Evolutionary conservation across 2,113 vertebrate genomes (phyloP), one percentile per base, ranked within the genome.

Genomic region (Misgurnus anguillicaudatus): DNA sequence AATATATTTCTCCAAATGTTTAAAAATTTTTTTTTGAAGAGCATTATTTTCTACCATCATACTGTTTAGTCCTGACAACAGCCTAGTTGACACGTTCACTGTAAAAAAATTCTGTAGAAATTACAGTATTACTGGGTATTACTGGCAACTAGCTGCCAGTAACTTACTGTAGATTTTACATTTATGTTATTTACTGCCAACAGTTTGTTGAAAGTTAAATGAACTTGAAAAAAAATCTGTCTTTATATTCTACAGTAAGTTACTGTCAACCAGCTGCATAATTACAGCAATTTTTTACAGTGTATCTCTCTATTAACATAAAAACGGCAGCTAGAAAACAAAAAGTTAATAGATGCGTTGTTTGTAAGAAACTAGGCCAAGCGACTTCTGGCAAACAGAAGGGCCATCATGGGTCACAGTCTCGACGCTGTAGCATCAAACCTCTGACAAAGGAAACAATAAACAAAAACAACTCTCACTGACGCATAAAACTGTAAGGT

Each of bases 351-450:
- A 86, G 81, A 82, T 79, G 67, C 91, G 84, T 90, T 93, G 88
- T 90, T 89, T 85, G 88, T 71, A 87, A 86, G 87, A 92, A 94
- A 91, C 87, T 92, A 92, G 93, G 91, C 90, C 92, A 93, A 90
- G 90, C 87, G 91, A 91, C 85, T 68, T 75, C 85, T 85, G 86
- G 88, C 89, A 90, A 92, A 90, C 89, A 90, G 87, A 84, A 86
- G 86, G 89, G 87, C 86, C 81, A 89, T 89, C 90, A 85, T 88
- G 88, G 90, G 90, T 92, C 88, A 91, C 84, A 73, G 88, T 72
- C 78, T 80, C 85, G 57, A 81, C 75, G 65, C 41, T 5, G 19
- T 16, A 31, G 47, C 63, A 19, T 60, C 82, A 80, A 75, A 79
- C n/a, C 63, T 16, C 13, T 55, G 36, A 80, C 82, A 80, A 67